Evolutionary conservation across 2,888 invertebrate genomes (phyloP), one percentile per base, ranked within the genome.

Genomic region (Cosmorhoe ocellata): DNA sequence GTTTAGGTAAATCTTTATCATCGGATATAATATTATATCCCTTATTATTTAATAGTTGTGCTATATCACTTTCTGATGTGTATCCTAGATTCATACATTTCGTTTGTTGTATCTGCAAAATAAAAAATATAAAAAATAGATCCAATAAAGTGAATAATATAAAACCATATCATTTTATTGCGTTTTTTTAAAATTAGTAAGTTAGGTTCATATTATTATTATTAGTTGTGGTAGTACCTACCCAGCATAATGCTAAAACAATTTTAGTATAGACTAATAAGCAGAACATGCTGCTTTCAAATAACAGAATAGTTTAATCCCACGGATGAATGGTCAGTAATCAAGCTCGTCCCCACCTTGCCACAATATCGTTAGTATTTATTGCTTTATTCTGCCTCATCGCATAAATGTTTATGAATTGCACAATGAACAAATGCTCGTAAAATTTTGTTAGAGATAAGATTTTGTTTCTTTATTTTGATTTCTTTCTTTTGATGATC

Each of bases 401-500:
- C 44, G 33, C 56, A 59, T 70, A 62, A 67, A 62, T 75, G 75
- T 73, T 76, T 80, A 71, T 63, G 60, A 63, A 75, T 75, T 69
- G 63, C 69, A 74, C 76, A 81, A 81, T 79, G 81, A 72, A 79
- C 80, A 79, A 79, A 62, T 59, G 76, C 59, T 84, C 84, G 79
- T 85, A 66, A 86, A 84, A 75, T 64, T 51, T 42, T 33, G 30
- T 47, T 51, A 45, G 38, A 55, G 57, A 56, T 60, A 60, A 51
- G 49, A 46, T 45, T 53, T 11, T 41, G 10, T 48, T 51, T 50
- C 39, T 42, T 49, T 51, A 32, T 45, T 49, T 58, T 49, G 26
- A 11, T 48, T 10, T 37, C n/a, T 6, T 43, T 34, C 5, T 18
- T 18, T 3, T 5, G 18, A 18, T n/a, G n/a, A n/a, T n/a, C n/a